Evolutionary conservation across 2,888 invertebrate genomes (phyloP).

Genomic region (Zaprionus bogoriensis): DNA sequence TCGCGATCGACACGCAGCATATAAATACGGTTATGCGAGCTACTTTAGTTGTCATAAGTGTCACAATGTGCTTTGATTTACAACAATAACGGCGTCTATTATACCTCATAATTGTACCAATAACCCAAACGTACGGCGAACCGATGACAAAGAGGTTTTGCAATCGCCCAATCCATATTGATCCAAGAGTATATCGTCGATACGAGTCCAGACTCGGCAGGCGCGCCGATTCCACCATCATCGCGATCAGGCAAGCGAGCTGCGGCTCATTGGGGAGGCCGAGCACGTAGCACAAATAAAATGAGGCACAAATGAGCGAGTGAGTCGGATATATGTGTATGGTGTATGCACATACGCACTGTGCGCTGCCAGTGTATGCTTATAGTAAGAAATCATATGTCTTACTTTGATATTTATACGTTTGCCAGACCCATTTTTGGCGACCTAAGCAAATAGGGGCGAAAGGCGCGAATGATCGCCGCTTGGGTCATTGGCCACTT

Average conservation of each 20-base stretch:
- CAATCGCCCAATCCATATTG: conserved; percentile 39
- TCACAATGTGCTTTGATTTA: conserved; percentile 80
- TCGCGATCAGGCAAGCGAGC: conserved; percentile 10
- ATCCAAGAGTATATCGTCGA: not conserved
- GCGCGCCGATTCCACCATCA: not conserved
- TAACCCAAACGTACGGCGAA: conserved; percentile 60
- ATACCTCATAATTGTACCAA: conserved; percentile 78
- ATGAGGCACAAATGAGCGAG: conserved; percentile 67
- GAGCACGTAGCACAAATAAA: conserved; percentile 71
- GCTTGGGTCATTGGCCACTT: conserved; percentile 73
- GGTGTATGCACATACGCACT: conserved; percentile 8
- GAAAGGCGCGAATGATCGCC: conserved; percentile 66
- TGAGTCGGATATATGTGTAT: conserved; percentile 33
- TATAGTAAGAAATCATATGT: conserved; percentile 74
- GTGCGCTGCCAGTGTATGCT: too few relatives aligned
- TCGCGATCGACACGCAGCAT: conserved; percentile 32
- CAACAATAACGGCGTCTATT: conserved; percentile 76
- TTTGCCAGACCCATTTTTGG: conserved; percentile 76
- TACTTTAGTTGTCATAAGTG: conserved; percentile 78
- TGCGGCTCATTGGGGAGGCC: conserved; percentile 51
- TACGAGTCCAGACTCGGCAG: not conserved
- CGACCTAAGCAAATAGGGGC: conserved; percentile 78
- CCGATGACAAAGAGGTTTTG: conserved; percentile 63
- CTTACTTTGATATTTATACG: conserved; percentile 73
- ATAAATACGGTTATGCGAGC: conserved; percentile 76